Percentiles rank a stretch among this genome's conserved stretches.
Conservation (phyloP, 2,797 vertebrate genomes). For the Mus spretus region DNA sequence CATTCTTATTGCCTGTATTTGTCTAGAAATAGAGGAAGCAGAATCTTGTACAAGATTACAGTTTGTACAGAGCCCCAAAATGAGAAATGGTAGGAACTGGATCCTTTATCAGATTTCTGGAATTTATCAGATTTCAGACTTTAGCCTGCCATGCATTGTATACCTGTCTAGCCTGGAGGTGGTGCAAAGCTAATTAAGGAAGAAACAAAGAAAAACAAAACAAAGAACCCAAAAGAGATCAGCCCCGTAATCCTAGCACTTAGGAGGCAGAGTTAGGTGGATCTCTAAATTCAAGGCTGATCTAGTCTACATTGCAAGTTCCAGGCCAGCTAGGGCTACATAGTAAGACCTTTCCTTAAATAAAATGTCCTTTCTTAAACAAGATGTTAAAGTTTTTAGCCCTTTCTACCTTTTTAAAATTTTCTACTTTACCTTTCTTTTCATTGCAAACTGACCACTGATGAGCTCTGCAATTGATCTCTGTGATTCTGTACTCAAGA, state of each 20-base stretch:
- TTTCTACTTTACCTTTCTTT: slow-evolving; percentile 22
- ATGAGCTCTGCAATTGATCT: neutral
- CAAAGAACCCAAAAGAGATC: neutral
- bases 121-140: neutral
- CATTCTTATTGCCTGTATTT: slow-evolving; percentile 7
- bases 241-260: neutral
- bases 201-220: neutral
- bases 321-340: too few relatives aligned
- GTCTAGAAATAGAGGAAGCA: slow-evolving; percentile 1
- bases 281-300: neutral
- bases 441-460: neutral
- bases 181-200: slow-evolving; percentile 50
- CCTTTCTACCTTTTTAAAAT: neutral
- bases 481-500: fast-evolving
- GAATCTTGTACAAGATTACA: slow-evolving; percentile 25
- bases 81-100: slow-evolving; percentile 5
- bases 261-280: neutral
- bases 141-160: neutral
- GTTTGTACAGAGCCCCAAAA: neutral
- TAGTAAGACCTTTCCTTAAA: too few relatives aligned
- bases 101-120: neutral
- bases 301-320: neutral
- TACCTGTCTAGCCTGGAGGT: slow-evolving; percentile 20
- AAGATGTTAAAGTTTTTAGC: neutral
- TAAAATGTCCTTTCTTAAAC: slow-evolving; percentile 2